Evolutionary conservation across 2,113 vertebrate species (phyloP).

Genomic region (Hippocampus barbouri): DNA sequence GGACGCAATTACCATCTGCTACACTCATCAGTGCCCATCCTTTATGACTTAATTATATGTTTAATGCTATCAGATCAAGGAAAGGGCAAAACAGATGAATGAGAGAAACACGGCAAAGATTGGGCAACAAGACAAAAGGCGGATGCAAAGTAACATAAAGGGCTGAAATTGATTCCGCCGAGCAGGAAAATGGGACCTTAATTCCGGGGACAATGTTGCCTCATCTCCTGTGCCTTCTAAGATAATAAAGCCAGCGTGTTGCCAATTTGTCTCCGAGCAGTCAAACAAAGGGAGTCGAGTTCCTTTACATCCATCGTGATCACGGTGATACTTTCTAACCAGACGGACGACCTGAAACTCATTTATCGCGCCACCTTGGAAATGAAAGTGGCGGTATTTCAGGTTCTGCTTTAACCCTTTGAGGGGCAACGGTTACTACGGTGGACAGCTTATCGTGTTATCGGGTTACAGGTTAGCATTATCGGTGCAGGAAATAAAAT

Average conservation of each 20-base stretch:
- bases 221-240: conserved; percentile 84
- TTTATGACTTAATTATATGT: conserved; percentile 99
- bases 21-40: conserved; percentile 99
- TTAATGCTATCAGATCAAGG: conserved; percentile 99
- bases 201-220: conserved; percentile 98
- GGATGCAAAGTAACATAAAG: conserved; percentile 98
- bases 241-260: conserved; percentile 97
- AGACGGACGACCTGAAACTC: no score
- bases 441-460: no score
- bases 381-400: no score
- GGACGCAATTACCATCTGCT: conserved; percentile 99
- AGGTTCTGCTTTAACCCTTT: no score
- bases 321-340: conserved; percentile 58
- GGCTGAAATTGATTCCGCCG: conserved; percentile 99
- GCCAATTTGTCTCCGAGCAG: conserved; percentile 91
- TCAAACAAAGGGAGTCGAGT: conserved; percentile 99
- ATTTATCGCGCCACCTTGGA: no score
- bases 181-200: conserved; percentile 92
- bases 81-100: conserved; percentile 99
- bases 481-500: no score
- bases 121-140: conserved; percentile 99
- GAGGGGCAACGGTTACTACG: no score
- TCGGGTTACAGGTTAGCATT: no score
- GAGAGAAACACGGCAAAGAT: conserved; percentile 99
- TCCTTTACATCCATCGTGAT: conserved; percentile 84